Base-by-base conservation (phyloP, 2,113 vertebrate genomes). In the Aix galericulata region DNA sequence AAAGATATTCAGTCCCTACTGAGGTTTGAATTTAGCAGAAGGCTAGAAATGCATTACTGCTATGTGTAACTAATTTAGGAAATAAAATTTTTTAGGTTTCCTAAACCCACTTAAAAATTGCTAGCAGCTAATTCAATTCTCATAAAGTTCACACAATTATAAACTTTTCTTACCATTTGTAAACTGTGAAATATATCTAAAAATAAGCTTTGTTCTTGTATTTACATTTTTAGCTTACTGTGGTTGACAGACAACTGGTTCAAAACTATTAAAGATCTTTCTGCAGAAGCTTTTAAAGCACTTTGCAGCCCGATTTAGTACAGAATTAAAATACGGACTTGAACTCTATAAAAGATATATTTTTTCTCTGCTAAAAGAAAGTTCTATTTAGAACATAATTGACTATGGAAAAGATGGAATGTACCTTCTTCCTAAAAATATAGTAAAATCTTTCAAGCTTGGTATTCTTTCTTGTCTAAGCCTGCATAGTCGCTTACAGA, bases 121-220 rank as follows among this genome's bases (percentile, higher is more conserved):
- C 53, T 68, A 68, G 17, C 15, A 66, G 14, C 31, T 76, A 86
- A 77, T 64, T 83, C 68, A 84, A 36, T 31, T 78, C 29, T 79
- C 13, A 85, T 67, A 20, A 91, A 55, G 20, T 82, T 91, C 63
- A 79, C 14, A 58, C 40, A 72, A 29, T 31, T 50, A 32, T 82
- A 72, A 96, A 46, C 17, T 91, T 29, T 77, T 32, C 36, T 93
- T 56, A 17, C 31, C 12, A 48, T 56, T 34, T 93, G 62, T 81
- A 87, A 97, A 86, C 64, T 95, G 31, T 48, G 38, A 91, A 60
- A 84, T 18, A 6, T 50, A 85, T 93, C 96, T 63, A 26, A 94
- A 95, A 97, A 92, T 75, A 93, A 92, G 82, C 26, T 92, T 92
- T 91, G 56, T 82, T 96, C 93, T 96, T 96, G 11, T 42, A 83